Conservation (phyloP, 2,888 invertebrate species). For the Pollenia amentaria region DNA sequence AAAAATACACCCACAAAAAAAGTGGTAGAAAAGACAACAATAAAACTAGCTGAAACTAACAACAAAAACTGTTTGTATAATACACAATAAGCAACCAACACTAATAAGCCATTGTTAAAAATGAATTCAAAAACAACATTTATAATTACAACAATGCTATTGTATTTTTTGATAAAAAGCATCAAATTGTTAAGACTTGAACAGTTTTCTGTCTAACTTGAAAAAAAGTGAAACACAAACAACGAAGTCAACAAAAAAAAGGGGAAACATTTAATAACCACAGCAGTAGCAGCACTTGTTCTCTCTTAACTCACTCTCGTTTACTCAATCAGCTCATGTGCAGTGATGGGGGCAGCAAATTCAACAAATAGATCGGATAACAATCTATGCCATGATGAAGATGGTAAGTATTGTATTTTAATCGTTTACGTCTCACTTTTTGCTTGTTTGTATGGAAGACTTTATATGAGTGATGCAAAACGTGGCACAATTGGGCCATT, state of each 20-base stretch:
- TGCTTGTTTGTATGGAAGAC: too few relatives aligned
- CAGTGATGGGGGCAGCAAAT: constrained; percentile 83
- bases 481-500: too few relatives aligned
- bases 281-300: background rate
- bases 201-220: background rate
- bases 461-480: background rate
- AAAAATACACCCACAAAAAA: background rate
- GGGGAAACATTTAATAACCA: background rate
- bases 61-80: constrained; percentile 7
- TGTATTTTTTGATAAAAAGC: background rate
- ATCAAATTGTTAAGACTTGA: constrained; percentile 12
- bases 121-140: background rate
- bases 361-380: constrained; percentile 83
- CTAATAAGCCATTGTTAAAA: background rate
- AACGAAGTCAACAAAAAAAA: background rate
- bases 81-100: background rate
- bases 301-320: background rate
- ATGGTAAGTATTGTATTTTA: constrained; percentile 80
- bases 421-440: background rate
- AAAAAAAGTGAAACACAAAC: background rate
- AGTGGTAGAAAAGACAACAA: background rate
- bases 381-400: constrained; percentile 83
- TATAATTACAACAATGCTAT: background rate
- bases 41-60: background rate
- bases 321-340: constrained; percentile 52